Evolutionary conservation across 2,113 vertebrate species (phyloP), one percentile per base, ranked within the genome.

Genomic region (Seriola dumerili): DNA sequence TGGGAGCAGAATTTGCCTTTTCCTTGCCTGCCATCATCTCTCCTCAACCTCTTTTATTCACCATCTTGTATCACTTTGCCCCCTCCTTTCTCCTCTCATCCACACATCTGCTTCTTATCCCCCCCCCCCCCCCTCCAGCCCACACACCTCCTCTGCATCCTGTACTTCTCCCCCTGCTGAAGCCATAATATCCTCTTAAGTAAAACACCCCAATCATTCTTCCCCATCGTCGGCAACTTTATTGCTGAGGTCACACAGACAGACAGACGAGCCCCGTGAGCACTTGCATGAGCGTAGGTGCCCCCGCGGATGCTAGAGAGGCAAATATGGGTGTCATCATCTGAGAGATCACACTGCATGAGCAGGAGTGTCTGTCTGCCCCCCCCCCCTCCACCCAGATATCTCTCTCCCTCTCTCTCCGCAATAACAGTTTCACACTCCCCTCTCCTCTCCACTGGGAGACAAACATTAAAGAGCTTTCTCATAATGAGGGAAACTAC

Each of bases 401-500:
- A 29, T 29, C 40, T 42, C 85, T 78, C 78, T 78, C 85, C 21
- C 83, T 87, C 80, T 91, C 83, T 63, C 84, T 83, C 90, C 85
- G 90, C 93, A 93, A 91, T 93, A 92, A 92, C 91, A 92, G 83
- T 81, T 92, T 85, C 86, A 78, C 90, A 84, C 90, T 88, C 74
- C 84, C 85, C 72, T 83, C 89, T 85, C 78, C 64, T 84, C 91
- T 92, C 92, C 91, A 80, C 87, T 93, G 93, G 92, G 91, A 93
- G 86, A 91, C 81, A 88, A 93, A 93, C 93, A 94, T 94, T 94
- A 94, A 94, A 94, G 91, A 81, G 92, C 88, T 91, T 89, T 91
- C 91, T 91, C 89, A 93, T 94, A 94, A 94, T 93, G 93, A 94
- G 93, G 89, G 86, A 92, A 93, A 92, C 91, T 94, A 94, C 91